Conservation (phyloP, 2,113 vertebrate species). For the Elephas maximus region DNA sequence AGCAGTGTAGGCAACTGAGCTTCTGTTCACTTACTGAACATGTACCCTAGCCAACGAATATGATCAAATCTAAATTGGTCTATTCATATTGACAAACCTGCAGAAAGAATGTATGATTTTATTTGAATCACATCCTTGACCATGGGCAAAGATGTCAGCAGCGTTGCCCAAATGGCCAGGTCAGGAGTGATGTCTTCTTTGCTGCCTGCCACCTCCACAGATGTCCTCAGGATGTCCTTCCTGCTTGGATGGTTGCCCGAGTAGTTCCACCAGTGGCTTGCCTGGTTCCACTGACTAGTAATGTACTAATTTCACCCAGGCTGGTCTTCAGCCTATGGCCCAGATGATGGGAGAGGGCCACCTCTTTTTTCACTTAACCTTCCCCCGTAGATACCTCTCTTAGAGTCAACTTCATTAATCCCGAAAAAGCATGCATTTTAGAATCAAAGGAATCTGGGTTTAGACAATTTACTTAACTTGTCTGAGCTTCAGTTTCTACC, state of each 20-base stretch:
- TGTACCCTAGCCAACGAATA: background rate
- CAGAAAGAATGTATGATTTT: background rate
- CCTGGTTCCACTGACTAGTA: background rate
- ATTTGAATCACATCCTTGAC: background rate
- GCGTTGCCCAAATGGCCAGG: background rate
- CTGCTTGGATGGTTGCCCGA: background rate
- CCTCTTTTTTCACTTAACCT: background rate
- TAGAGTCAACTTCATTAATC: background rate
- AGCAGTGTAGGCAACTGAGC: background rate
- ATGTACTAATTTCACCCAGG: background rate
- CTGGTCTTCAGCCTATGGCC: background rate
- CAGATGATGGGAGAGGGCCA: background rate
- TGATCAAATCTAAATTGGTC: background rate
- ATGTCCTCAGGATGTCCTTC: background rate
- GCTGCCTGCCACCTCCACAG: background rate
- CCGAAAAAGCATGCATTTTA: conserved; percentile 37
- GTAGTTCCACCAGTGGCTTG: background rate
- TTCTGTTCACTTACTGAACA: background rate
- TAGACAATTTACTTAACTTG: conserved; percentile 39
- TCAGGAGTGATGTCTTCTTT: background rate
- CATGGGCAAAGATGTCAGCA: background rate
- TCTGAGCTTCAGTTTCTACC: background rate
- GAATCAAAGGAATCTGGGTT: conserved; percentile 1
- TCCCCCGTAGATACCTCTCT: background rate
- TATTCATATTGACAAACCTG: background rate